A percentile compares a stretch with the other conserved stretches of the same genome.
These are phyloP conservation scores for Drosophila emarginata DNA, from an alignment of 2,888 invertebrate species.

Conservation along the genomic window DNA sequence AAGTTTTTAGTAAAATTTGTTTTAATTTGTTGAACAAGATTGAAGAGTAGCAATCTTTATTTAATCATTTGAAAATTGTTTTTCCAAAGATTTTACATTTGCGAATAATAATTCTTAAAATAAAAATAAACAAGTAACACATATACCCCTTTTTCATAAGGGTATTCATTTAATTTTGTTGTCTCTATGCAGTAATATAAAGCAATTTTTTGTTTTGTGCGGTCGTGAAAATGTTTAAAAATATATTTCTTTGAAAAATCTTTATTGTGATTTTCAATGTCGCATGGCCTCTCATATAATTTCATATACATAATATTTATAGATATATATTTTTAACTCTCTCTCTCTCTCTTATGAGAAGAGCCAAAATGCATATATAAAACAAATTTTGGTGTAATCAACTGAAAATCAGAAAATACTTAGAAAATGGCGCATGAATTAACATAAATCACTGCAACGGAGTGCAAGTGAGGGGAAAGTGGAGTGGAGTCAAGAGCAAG, in stretches of 20 bases:
- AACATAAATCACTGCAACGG: conserved; percentile 61
- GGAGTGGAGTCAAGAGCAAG: conserved; percentile 17
- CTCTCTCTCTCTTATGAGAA: background rate
- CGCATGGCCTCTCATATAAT: background rate
- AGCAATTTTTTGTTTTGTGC: background rate
- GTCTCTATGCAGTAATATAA: background rate
- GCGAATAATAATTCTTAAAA: too few relatives aligned
- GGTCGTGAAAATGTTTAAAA: background rate
- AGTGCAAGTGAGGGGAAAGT: background rate
- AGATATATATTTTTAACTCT: background rate
- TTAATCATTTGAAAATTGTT: too few relatives aligned
- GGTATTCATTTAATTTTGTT: conserved; percentile 1
- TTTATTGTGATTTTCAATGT: conserved; percentile 4
- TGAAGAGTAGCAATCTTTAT: too few relatives aligned
- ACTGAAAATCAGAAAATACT: conserved; percentile 59
- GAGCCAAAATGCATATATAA: conserved; percentile 26
- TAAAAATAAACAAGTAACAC: too few relatives aligned
- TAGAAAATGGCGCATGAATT: conserved; percentile 61
- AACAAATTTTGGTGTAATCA: conserved; percentile 38
- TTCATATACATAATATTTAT: conserved; percentile 1
- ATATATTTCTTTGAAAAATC: background rate
- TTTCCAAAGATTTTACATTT: too few relatives aligned
- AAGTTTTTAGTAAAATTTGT: too few relatives aligned
- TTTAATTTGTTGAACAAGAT: too few relatives aligned
- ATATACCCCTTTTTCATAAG: background rate